Percentiles rank a stretch among this genome's conserved stretches.
These are phyloP conservation scores for Hemibates koningsi DNA, from an alignment of 2,113 vertebrate species.

Conservation along the genomic window DNA sequence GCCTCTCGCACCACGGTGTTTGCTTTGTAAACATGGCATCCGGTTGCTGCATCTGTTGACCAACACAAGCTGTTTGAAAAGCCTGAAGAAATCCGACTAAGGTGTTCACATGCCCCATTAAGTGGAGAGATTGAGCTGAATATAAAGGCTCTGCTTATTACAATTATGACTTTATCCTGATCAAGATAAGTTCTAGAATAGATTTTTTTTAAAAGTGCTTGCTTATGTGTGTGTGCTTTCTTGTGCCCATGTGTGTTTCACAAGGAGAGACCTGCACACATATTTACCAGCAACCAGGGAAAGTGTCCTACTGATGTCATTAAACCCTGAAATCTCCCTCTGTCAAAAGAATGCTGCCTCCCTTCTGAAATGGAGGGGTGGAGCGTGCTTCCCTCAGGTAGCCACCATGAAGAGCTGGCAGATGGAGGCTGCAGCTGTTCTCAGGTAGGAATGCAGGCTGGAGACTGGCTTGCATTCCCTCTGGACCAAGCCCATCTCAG, in stretches of 20 bases:
- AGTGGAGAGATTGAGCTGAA: neutral
- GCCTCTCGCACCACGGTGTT: neutral
- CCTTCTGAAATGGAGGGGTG: slow-evolving; percentile 43
- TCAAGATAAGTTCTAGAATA: neutral
- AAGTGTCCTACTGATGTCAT: slow-evolving; percentile 17
- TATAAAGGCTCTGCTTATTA: neutral
- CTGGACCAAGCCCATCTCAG: slow-evolving; percentile 51
- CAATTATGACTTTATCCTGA: neutral
- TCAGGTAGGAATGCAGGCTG: slow-evolving; percentile 61
- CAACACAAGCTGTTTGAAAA: slow-evolving; percentile 2
- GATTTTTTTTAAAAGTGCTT: neutral
- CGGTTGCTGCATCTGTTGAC: slow-evolving; percentile 9
- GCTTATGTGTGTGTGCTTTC: neutral
- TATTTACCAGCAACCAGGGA: slow-evolving; percentile 23
- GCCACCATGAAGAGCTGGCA: slow-evolving; percentile 62
- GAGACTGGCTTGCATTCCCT: slow-evolving; percentile 63
- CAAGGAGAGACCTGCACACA: neutral
- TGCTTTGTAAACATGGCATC: slow-evolving; percentile 4
- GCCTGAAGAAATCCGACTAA: slow-evolving; percentile 13
- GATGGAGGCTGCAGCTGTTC: slow-evolving; percentile 77
- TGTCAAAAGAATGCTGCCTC: slow-evolving; percentile 31
- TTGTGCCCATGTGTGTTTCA: neutral
- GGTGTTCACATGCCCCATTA: slow-evolving; percentile 19
- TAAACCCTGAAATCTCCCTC: slow-evolving; percentile 31
- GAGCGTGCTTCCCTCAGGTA: slow-evolving; percentile 56